Base-by-base conservation (phyloP, 2,113 vertebrate genomes). In the Grammomys dolichurus region DNA sequence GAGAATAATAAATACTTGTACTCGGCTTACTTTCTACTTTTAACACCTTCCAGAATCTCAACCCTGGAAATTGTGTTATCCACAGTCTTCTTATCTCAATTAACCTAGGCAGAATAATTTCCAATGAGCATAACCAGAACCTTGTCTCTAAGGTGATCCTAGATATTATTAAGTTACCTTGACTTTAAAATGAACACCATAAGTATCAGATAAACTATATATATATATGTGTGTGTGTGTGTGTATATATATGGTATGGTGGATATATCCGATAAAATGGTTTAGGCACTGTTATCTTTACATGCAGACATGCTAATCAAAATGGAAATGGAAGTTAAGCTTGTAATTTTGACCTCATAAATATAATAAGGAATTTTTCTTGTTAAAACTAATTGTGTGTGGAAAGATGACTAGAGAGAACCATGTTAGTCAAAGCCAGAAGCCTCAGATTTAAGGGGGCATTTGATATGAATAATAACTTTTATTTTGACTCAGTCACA, bases 171-270 rank as follows among this genome's bases (percentile, higher is more conserved):
- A 81, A 82, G 36, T n/a, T 26, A 20, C 24, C 31, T 24, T 40
- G 80, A 24, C 19, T 22, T 81, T 81, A 36, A 82, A 11, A 26
- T 60, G 19, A 82, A 60, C 56, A 58, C 40, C 16, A 58, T 11
- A 82, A 12, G 36, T 58, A 58, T 58, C 13, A 85, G 20, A 69
- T 56, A 17, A 67, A 40, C 7, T 81, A 46, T 22, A 60, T 5
- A 14, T 3, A 43, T 46, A 63, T 22, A 73, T 4, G 3, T 1
- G 36, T 48, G 1, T 1, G 1, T 11, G 11, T 72, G 36, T 31
- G 48, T 8, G 10, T 1, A 63, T 22, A 73, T 6, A 4, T 1
- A 43, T 72, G 7, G 48, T 51, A 9, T 51, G 48, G 48, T 11
- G 51, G 8, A 9, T 14, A 69, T 87, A 54, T 1, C 11, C 46